Evolutionary conservation across 2,113 vertebrate species (phyloP), one percentile per base, ranked within the genome.

Genomic region (Forbesichthys agassizii): DNA sequence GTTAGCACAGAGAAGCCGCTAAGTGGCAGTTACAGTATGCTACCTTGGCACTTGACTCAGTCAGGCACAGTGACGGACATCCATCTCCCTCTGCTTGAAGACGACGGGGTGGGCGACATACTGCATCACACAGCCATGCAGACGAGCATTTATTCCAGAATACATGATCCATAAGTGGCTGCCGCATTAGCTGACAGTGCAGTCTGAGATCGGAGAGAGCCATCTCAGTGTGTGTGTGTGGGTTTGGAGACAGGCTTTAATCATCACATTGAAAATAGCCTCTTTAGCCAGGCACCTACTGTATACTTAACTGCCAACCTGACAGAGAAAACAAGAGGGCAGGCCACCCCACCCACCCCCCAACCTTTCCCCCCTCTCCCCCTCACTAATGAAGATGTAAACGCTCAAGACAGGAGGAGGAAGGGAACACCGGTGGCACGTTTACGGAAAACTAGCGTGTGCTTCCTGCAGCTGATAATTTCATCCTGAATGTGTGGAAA

Each of bases 161-260:
- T 42, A 6, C 36, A 8, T 42, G 36, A 6, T 42, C 36, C 36
- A 42, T 8, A 42, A 42, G 36, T 42, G 7, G 36, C 36, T 6
- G 36, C 36, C 36, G 2, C 7, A 5, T 42, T 54, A 51, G 55
- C 63, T 27, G 58, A 74, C 33, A 12, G 36, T 52, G 77, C 61
- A 69, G 54, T 33, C 55, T 11, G 59, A 70, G 72, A 82, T 84
- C 57, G 84, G 72, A 74, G 77, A 71, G 74, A 27, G 69, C 60
- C 74, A 54, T 33, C 4, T 42, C 36, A 42, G 36, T 8, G 36
- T 42, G 36, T 42, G 36, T 27, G 27, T 27, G 27, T 27, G 36
- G 36, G 4, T 42, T 42, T 42, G 36, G 7, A 42, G 36, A 42
- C 36, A 4, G 49, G 49, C 49, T 77, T n/a, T 52, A 53, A 61